Percentiles rank a stretch among this genome's conserved stretches.
Evolutionary conservation across 2,113 vertebrate genomes (phyloP).

Genomic region (Pedionomus torquatus): DNA sequence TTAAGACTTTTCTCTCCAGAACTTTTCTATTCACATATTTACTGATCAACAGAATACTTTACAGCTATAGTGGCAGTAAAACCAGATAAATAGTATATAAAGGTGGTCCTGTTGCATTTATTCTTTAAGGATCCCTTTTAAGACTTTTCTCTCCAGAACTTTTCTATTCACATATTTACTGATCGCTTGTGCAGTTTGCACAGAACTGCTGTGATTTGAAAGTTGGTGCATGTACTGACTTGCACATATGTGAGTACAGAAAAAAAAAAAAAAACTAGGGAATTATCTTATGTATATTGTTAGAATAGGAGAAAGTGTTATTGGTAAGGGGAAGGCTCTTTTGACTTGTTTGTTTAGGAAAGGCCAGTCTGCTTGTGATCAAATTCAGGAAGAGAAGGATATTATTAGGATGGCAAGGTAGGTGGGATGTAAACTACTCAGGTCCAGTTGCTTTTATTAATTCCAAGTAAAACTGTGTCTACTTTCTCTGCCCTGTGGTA

Average conservation of each 20-base stretch:
- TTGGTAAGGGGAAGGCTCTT: not conserved
- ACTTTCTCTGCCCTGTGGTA: not conserved
- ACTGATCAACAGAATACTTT: no score
- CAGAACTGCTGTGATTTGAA: not conserved
- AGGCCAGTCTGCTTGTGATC: not conserved
- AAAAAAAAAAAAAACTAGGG: not conserved
- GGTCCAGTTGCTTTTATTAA: not conserved
- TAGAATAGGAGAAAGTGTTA: not conserved
- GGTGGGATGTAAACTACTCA: not conserved
- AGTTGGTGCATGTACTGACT: not conserved
- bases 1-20: not conserved
- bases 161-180: not conserved
- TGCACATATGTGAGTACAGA: not conserved
- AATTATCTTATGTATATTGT: not conserved
- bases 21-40: not conserved
- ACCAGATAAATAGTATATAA: not conserved
- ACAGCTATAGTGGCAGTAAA: not conserved
- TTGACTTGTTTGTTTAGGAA: not conserved
- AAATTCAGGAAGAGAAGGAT: not conserved
- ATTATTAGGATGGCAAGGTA: not conserved
- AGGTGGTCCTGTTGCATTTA: not conserved
- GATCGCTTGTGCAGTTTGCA: not conserved
- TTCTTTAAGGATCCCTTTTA: not conserved
- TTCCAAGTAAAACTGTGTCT: not conserved
- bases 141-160: not conserved